Evolutionary conservation across 2,888 invertebrate species (phyloP), one percentile per base, ranked within the genome.

Genomic region (Stegophylla sp.): DNA sequence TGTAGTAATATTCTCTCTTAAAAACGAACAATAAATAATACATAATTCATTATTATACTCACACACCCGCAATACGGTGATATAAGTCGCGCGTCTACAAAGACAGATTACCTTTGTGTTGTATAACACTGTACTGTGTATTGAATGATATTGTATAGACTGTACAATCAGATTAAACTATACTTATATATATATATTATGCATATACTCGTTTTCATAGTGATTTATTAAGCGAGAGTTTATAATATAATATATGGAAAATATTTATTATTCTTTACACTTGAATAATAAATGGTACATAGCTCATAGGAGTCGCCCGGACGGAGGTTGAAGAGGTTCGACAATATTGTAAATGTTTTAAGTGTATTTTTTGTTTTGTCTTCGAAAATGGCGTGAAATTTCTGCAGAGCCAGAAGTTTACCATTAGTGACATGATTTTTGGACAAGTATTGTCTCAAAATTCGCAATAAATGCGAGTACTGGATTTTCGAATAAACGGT

Each of bases 21-120:
- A 73, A 59, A 73, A 73, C 10, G 26, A 45, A 45, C 45, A 73
- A 73, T 59, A 73, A 45, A 73, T 73, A 73, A 73, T 61, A 28
- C 59, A 61, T 73, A 28, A 45, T 73, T 73, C 59, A 73, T 73
- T 73, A 28, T 59, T n/a, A n/a, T n/a, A n/a, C n/a, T n/a, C n/a
- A 1, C 13, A 13, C 13, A 13, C 45, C 26, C 13, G 0, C 56
- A 17, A n/a, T n/a, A n/a, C n/a, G n/a, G n/a, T n/a, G 43, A 61
- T 59, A 73, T n/a, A 34, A 9, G 43, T 4, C 43, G 43, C 43
- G n/a, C 23, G 26, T 61, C n/a, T 61, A 73, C 73, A 61, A 28
- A 73, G 59, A 73, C 28, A 73, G 59, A 73, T 61, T 61, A 73
- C 59, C n/a, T 10, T 28, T 26, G 43, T 59, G 43, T 59, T 59